phyloP scores from a whole-genome alignment of 2,888 invertebrate species.

The Chirona hameri region DNA sequence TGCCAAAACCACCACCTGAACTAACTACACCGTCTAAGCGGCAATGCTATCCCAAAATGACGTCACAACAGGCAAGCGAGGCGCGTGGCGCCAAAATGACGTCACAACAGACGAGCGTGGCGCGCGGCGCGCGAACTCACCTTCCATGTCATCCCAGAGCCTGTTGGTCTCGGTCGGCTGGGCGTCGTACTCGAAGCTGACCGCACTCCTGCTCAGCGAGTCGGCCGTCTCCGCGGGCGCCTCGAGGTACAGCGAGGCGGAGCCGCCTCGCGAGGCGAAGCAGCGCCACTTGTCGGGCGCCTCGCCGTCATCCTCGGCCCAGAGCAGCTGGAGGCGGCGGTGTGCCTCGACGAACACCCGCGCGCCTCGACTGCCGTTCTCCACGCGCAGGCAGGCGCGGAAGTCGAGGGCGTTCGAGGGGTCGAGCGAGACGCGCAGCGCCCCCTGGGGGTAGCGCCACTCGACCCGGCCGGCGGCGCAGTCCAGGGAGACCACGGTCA shows the following conservation, averaged over 20 bases:
- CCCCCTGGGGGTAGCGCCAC: slow-evolving; percentile 74
- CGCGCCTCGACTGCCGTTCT: slow-evolving; percentile 47
- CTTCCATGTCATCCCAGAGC: slow-evolving; percentile 59
- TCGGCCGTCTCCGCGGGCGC: slow-evolving; percentile 43
- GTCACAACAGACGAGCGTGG: background rate
- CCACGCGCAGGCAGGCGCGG: slow-evolving; percentile 64
- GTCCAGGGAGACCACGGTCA: slow-evolving; percentile 66
- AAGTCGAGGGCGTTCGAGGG: slow-evolving; percentile 58
- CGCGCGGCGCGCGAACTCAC: slow-evolving; percentile 44
- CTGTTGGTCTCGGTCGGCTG: slow-evolving; percentile 54
- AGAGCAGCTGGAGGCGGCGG: slow-evolving; percentile 57
- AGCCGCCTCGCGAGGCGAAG: slow-evolving; percentile 61
- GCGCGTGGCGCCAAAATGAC: too few relatives aligned
- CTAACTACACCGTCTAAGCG: too few relatives aligned
- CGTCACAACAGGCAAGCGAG: too few relatives aligned
- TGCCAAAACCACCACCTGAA: too few relatives aligned
- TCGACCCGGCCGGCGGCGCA: slow-evolving; percentile 67
- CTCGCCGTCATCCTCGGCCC: slow-evolving; percentile 55
- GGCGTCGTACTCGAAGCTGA: slow-evolving; percentile 66
- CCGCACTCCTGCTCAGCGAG: slow-evolving; percentile 51
- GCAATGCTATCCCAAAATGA: too few relatives aligned
- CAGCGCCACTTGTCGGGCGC: slow-evolving; percentile 47
- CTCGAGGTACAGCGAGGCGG: slow-evolving; percentile 65
- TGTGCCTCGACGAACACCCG: slow-evolving; percentile 64
- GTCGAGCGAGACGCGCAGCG: slow-evolving; percentile 61